These are phyloP conservation scores for Labrus mixtus DNA, from an alignment of 2,113 vertebrate genomes.

Conservation along the genomic window DNA sequence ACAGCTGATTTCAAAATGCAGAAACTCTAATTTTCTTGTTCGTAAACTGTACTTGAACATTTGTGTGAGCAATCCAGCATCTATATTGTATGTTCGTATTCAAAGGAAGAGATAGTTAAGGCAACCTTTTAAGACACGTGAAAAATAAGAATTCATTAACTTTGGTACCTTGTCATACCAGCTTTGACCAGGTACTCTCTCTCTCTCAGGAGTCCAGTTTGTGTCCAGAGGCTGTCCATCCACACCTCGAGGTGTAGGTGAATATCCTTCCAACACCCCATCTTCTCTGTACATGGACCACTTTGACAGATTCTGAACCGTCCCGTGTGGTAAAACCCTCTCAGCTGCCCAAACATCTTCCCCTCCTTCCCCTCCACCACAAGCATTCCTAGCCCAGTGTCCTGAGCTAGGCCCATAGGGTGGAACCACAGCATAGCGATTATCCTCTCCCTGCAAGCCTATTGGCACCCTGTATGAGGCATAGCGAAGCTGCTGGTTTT, in stretches of 20 bases:
- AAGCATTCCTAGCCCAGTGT: constrained; percentile 82
- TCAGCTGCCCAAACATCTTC: constrained; percentile 85
- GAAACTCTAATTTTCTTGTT: constrained; percentile 11
- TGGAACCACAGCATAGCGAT: constrained; percentile 88
- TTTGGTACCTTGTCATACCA: constrained; percentile 87
- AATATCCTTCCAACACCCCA: constrained; percentile 76
- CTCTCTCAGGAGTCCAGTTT: constrained; percentile 81
- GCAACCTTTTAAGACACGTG: background rate
- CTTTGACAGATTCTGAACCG: constrained; percentile 78
- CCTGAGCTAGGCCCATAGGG: constrained; percentile 87
- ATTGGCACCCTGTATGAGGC: constrained; percentile 79
- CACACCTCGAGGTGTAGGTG: constrained; percentile 48
- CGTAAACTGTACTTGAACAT: constrained; percentile 2
- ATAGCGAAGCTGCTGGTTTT: constrained; percentile 81
- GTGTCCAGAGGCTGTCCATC: constrained; percentile 58
- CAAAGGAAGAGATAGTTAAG: background rate
- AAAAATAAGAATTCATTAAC: constrained; percentile 6
- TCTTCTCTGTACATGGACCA: constrained; percentile 85
- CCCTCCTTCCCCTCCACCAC: constrained; percentile 73
- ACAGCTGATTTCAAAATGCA: constrained; percentile 32
- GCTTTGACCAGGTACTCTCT: constrained; percentile 77
- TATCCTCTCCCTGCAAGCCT: constrained; percentile 76
- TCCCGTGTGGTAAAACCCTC: constrained; percentile 82
- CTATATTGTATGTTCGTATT: background rate
- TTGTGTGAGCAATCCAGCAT: background rate